These are phyloP conservation scores for Fragum whitleyi DNA, from an alignment of 2,888 invertebrate species.

Conservation along the genomic window DNA sequence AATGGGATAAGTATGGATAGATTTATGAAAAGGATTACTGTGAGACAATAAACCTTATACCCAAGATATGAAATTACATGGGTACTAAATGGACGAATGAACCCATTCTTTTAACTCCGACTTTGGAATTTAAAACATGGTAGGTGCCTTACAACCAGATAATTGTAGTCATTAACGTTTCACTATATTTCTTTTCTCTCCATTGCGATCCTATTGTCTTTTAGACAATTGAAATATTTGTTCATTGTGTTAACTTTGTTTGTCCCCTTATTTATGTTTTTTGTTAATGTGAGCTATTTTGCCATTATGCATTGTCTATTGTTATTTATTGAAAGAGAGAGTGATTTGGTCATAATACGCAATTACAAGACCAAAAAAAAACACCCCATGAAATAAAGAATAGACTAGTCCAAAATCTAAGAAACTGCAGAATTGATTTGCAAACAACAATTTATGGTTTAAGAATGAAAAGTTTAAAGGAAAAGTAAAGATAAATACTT, in stretches of 20 bases:
- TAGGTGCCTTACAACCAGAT: conserved; percentile 6
- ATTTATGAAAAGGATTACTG: conserved; percentile 1
- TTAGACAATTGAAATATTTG: conserved; percentile 11
- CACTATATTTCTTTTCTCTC: conserved; percentile 10
- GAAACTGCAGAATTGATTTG: no score
- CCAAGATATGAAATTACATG: conserved; percentile 19
- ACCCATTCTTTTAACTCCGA: conserved; percentile 10
- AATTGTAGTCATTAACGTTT: conserved; percentile 12
- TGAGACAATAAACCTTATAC: conserved; percentile 27
- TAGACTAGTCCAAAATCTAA: background rate
- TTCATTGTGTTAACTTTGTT: background rate
- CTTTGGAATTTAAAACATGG: conserved; percentile 28
- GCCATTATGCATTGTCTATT: conserved; percentile 5
- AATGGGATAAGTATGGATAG: no score
- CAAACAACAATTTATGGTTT: no score
- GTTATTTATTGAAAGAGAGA: background rate
- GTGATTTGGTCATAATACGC: background rate
- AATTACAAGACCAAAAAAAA: background rate
- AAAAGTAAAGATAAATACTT: no score
- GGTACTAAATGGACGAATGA: conserved; percentile 12
- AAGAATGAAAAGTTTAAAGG: no score
- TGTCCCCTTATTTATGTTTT: background rate
- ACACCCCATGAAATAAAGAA: no score
- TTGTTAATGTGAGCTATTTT: conserved; percentile 14
- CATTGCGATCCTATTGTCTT: conserved; percentile 13